Conservation (phyloP, 2,888 invertebrate genomes). For the Priocnemis perturbator region DNA sequence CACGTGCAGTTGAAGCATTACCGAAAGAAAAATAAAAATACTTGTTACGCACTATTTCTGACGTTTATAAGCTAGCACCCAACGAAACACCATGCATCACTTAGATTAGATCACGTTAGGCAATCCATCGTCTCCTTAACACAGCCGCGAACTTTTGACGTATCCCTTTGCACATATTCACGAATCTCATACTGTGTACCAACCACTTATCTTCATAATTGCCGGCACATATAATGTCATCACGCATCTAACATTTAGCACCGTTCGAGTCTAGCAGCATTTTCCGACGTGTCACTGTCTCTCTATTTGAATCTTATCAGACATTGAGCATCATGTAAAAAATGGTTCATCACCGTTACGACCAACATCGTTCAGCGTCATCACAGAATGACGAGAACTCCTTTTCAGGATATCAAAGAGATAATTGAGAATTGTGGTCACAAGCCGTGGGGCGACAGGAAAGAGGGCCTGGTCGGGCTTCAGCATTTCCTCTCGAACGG, state of each 20-base stretch:
- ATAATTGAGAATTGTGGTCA: conserved; percentile 92
- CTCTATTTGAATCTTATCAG: not conserved
- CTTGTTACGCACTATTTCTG: not conserved
- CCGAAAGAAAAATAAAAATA: not conserved
- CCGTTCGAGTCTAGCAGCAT: not conserved
- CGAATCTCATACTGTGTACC: not conserved
- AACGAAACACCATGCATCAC: too few species aligned
- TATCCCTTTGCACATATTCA: not conserved
- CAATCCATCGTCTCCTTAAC: too few species aligned
- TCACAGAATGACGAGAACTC: conserved; percentile 5
- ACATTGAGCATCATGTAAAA: too few species aligned
- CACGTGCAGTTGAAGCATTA: too few species aligned
- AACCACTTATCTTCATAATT: not conserved
- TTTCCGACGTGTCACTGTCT: conserved; percentile 19
- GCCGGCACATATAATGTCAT: not conserved
- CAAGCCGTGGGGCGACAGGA: conserved; percentile 95
- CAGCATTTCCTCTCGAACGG: conserved; percentile 86
- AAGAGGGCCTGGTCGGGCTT: conserved; percentile 92
- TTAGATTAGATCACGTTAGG: too few species aligned
- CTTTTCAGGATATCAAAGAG: conserved; percentile 84
- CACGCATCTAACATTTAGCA: not conserved
- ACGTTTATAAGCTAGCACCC: too few species aligned
- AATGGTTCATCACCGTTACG: too few species aligned
- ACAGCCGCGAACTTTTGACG: too few species aligned
- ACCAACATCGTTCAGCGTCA: too few species aligned